Evolutionary conservation across 2,113 vertebrate genomes (phyloP), one percentile per base, ranked within the genome.

Genomic region (Gracilinanus agilis): DNA sequence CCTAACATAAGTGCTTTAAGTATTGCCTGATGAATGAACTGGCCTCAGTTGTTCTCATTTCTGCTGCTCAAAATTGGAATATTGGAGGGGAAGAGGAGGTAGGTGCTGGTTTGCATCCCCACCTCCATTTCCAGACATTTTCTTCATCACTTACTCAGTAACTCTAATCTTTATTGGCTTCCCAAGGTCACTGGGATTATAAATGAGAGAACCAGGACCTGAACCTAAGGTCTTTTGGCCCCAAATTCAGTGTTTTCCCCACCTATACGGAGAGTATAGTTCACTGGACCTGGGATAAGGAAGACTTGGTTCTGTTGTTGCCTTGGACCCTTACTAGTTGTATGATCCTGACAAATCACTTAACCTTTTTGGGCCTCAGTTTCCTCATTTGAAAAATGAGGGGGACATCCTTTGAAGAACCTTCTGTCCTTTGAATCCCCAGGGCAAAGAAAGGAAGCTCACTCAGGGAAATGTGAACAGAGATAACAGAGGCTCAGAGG

Each of bases 401-500:
- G 58, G 58, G 11, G 29, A 67, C 40, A n/a, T 34, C 5, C 19
- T n/a, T 29, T 75, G 19, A 54, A 54, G 56, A 83, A 40, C 24
- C 94, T 44, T 3, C 24, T 93, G 49, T 49, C 92, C 24, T 5
- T 5, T n/a, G 4, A 75, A n/a, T 75, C 93, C 75, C 88, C 88
- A 56, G 21, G 88, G 88, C 4, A 54, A 44, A 95, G 96, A 92
- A 96, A 95, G 90, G 90, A 96, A 97, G 91, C 92, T 89, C 34
- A 53, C 92, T 89, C 34, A 53, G 49, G 29, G 93, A 95, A 93
- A 29, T 8, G 53, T 83, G 6, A 90, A 88, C 29, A 54, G 92
- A 94, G 94, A 96, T 95, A 96, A 92, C 24, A 25, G 61, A 25
- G 29, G 19, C 19, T 83, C n/a, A 11, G 40, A 40, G 53, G 56